phyloP scores from a whole-genome alignment of 92 coral and sea anemone genomes.

The Ricordea florida region DNA sequence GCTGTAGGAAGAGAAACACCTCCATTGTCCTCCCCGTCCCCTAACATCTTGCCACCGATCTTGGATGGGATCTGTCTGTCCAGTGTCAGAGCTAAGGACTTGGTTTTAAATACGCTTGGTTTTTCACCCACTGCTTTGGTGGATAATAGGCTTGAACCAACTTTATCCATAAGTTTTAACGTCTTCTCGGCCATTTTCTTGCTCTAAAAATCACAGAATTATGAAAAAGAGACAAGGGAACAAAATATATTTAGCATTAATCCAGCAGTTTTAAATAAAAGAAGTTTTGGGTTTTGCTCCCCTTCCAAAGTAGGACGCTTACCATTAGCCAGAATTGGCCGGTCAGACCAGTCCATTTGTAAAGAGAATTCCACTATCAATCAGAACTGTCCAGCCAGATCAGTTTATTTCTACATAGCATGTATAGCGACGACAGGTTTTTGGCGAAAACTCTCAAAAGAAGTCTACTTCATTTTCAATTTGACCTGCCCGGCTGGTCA shows the following conservation, averaged over 20 bases:
- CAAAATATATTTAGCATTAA: too few species aligned
- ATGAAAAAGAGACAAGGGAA: background rate
- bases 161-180: constrained; percentile 63
- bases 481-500: too few species aligned
- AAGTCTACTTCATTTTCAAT: too few species aligned
- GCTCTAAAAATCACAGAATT: constrained; percentile 24
- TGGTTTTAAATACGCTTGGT: constrained; percentile 81
- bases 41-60: constrained; percentile 76
- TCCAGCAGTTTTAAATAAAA: too few species aligned
- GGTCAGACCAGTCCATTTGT: too few species aligned
- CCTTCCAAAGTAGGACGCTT: too few species aligned
- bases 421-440: too few species aligned
- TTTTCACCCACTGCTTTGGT: constrained; percentile 78
- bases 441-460: background rate
- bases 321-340: too few species aligned
- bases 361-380: too few species aligned
- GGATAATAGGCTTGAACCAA: constrained; percentile 65
- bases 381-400: too few species aligned
- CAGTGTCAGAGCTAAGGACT: constrained; percentile 60
- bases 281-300: too few species aligned
- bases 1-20: constrained; percentile 80
- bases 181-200: constrained; percentile 73
- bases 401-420: too few species aligned
- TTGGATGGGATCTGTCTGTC: constrained; percentile 83
- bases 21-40: constrained; percentile 69